These are phyloP conservation scores for Acinonyx jubatus DNA, from an alignment of 2,113 vertebrate genomes.

Conservation along the genomic window DNA sequence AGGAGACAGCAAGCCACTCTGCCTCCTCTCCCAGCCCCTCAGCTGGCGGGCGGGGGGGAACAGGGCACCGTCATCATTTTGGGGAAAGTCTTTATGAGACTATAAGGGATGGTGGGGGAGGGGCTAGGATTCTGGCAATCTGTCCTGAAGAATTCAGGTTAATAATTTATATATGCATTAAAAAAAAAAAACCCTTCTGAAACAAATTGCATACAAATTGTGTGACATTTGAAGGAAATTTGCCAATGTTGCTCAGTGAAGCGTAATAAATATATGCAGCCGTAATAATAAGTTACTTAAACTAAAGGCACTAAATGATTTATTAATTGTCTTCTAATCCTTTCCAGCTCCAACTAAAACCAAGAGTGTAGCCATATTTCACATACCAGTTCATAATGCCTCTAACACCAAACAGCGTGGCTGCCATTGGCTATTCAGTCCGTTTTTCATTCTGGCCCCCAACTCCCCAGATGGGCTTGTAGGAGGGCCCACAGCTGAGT, in stretches of 20 bases:
- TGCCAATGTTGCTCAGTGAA: slow-evolving; percentile 65
- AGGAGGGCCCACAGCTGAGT: background rate
- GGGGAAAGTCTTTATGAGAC: slow-evolving; percentile 42
- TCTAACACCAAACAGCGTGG: background rate
- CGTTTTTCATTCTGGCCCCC: background rate
- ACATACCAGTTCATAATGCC: background rate
- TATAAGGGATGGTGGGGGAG: background rate
- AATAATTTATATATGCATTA: slow-evolving; percentile 73
- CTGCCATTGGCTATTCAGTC: background rate
- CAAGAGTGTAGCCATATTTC: slow-evolving; percentile 37
- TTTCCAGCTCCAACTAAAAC: slow-evolving; percentile 61
- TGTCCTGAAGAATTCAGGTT: slow-evolving; percentile 61
- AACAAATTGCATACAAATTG: slow-evolving; percentile 74
- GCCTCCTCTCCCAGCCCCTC: background rate
- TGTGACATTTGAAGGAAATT: slow-evolving; percentile 71
- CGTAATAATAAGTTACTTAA: slow-evolving; percentile 82
- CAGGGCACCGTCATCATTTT: background rate
- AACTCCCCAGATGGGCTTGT: background rate
- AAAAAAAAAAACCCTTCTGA: slow-evolving; percentile 12
- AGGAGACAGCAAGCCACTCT: background rate
- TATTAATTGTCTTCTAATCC: slow-evolving; percentile 76
- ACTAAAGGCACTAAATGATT: slow-evolving; percentile 77
- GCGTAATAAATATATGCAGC: slow-evolving; percentile 73
- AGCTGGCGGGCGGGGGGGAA: background rate
- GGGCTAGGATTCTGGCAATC: slow-evolving; percentile 5